Conservation (phyloP, 2,113 vertebrate species). For the Carettochelys insculpta region DNA sequence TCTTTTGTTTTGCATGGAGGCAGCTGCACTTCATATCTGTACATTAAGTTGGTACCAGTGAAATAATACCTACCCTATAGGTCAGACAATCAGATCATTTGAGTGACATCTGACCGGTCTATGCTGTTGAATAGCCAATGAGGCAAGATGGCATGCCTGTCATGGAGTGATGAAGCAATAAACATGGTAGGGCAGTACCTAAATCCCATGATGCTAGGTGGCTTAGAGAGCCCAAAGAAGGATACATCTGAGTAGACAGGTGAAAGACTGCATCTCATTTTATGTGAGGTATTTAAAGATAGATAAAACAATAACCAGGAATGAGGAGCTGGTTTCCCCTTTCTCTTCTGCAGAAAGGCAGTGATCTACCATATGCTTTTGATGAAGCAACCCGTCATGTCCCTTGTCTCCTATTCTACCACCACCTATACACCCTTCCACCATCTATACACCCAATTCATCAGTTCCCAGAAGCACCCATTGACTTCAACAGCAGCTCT, state of each 20-base stretch:
- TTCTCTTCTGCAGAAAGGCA: not conserved
- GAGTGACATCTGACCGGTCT: not conserved
- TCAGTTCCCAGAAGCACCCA: not conserved
- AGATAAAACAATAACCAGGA: not conserved
- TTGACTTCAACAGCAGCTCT: not conserved
- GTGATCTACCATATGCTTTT: not conserved
- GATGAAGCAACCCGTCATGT: not conserved
- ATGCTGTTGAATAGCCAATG: rapidly evolving
- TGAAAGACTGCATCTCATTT: rapidly evolving
- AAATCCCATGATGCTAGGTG: not conserved
- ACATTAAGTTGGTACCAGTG: not conserved
- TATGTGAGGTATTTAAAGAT: not conserved
- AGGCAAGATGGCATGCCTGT: not conserved
- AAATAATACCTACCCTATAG: not conserved
- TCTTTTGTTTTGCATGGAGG: not conserved
- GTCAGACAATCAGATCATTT: not conserved
- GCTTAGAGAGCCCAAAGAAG: not conserved
- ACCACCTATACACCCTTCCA: not conserved
- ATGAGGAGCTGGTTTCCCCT: not conserved
- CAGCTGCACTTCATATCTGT: not conserved
- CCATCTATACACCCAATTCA: not conserved
- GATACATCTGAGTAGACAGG: not conserved
- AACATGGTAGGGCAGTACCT: constrained; percentile 2
- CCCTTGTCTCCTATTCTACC: not conserved
- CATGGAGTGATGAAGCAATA: not conserved